A percentile compares a stretch with the other conserved stretches of the same genome.
Evolutionary conservation across 2,888 invertebrate species (phyloP).

Genomic region (Thymelicus acteon): DNA sequence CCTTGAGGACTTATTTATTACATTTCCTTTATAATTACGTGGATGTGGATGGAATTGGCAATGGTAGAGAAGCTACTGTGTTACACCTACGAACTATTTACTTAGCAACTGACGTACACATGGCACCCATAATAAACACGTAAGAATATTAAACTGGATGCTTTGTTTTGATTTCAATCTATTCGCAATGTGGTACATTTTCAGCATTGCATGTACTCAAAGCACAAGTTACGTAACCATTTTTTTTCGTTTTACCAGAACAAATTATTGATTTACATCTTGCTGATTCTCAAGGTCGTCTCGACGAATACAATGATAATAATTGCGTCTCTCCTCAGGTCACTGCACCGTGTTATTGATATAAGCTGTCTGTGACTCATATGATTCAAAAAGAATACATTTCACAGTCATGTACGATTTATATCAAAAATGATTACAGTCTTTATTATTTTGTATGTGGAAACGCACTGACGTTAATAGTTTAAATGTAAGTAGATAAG

Average conservation of each 20-base stretch:
- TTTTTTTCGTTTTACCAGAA: neutral
- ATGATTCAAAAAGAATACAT: conserved; percentile 6
- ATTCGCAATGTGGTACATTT: neutral
- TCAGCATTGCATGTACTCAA: neutral
- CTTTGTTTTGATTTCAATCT: neutral
- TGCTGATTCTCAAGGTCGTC: conserved; percentile 32
- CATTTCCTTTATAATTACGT: too few species aligned
- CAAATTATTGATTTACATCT: conserved; percentile 17
- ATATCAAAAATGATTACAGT: neutral
- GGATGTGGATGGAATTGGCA: too few species aligned
- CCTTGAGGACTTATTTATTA: too few species aligned
- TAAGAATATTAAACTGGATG: neutral
- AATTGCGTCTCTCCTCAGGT: conserved; percentile 20
- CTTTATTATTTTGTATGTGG: neutral
- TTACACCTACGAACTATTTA: too few species aligned
- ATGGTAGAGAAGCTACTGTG: too few species aligned
- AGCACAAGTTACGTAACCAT: neutral
- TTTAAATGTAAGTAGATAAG: neutral
- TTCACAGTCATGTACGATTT: neutral
- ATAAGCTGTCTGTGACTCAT: conserved; percentile 24
- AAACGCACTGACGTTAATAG: neutral
- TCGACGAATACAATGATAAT: conserved; percentile 24
- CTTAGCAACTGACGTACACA: too few species aligned
- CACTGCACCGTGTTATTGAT: conserved; percentile 33
- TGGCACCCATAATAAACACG: neutral